These are phyloP conservation scores for Ammodramus savannarum DNA, from an alignment of 2,113 vertebrate species.

Conservation along the genomic window DNA sequence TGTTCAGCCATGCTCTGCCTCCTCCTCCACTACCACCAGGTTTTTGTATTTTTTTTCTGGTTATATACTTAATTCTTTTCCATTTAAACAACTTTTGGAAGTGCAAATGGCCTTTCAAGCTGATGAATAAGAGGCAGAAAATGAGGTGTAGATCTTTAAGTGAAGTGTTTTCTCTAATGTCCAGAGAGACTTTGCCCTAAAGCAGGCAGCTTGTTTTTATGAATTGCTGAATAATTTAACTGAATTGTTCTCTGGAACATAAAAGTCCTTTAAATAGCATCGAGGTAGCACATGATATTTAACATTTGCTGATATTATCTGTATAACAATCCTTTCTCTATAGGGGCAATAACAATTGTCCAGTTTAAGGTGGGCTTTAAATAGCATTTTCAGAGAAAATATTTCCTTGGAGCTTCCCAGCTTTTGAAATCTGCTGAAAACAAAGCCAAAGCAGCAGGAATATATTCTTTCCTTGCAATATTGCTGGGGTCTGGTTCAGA, in stretches of 20 bases:
- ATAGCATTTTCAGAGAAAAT: slow-evolving; percentile 7
- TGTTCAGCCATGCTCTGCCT: background rate
- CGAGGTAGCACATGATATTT: slow-evolving; percentile 43
- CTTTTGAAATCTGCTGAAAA: background rate
- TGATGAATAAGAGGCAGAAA: background rate
- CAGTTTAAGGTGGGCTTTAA: background rate
- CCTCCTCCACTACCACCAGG: background rate
- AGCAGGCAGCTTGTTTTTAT: slow-evolving; percentile 37
- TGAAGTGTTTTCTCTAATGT: background rate
- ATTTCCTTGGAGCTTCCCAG: background rate
- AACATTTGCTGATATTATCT: slow-evolving; percentile 63
- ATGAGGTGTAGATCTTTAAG: background rate
- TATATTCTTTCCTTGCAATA: background rate
- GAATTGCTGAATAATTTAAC: slow-evolving; percentile 47
- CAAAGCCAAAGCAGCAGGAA: background rate
- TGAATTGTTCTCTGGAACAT: slow-evolving; percentile 52
- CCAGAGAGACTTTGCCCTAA: background rate
- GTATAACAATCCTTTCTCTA: slow-evolving; percentile 32
- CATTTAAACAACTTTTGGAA: background rate
- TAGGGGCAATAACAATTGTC: slow-evolving; percentile 28
- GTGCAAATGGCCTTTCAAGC: background rate
- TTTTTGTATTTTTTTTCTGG: background rate
- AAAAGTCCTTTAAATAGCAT: slow-evolving; percentile 59
- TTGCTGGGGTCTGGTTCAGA: background rate
- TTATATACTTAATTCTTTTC: background rate